Percentiles rank a stretch among this genome's conserved stretches.
These are phyloP conservation scores for Thalassoma bifasciatum DNA, from an alignment of 2,113 vertebrate genomes.

Conservation along the genomic window DNA sequence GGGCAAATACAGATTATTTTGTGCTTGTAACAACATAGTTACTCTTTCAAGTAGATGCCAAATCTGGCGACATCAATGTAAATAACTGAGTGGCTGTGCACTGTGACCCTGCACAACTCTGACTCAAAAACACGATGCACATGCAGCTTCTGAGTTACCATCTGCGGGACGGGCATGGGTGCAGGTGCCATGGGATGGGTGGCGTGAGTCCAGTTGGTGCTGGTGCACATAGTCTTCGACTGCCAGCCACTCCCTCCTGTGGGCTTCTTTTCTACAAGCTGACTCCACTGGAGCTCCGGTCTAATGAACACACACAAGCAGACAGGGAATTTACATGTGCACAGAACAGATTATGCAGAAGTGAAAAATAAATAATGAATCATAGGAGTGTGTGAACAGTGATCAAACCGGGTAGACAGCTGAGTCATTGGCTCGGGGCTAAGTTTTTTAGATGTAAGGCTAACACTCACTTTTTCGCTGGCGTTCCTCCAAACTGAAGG, in stretches of 20 bases:
- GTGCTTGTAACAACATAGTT: not conserved
- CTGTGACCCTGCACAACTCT: not conserved
- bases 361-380: not conserved
- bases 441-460: constrained; percentile 8
- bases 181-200: constrained; percentile 83
- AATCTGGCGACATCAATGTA: not conserved
- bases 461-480: constrained; percentile 89
- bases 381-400: not conserved
- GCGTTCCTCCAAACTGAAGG: constrained; percentile 89
- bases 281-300: constrained; percentile 89
- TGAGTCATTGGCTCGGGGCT: constrained; percentile 15
- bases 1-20: not conserved
- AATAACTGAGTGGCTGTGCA: not conserved
- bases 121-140: not conserved
- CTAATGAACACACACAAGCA: constrained; percentile 68
- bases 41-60: not conserved
- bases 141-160: constrained; percentile 81
- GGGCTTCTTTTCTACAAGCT: constrained; percentile 89
- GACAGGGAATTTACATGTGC: not conserved
- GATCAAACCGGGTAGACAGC: constrained; percentile 8
- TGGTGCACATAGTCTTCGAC: constrained; percentile 88
- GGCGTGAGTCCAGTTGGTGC: constrained; percentile 87
- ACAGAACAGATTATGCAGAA: constrained; percentile 4
- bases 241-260: constrained; percentile 90
- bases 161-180: constrained; percentile 85